Base-by-base conservation (phyloP, 2,888 invertebrate genomes). In the Plemyria rubiginata region DNA sequence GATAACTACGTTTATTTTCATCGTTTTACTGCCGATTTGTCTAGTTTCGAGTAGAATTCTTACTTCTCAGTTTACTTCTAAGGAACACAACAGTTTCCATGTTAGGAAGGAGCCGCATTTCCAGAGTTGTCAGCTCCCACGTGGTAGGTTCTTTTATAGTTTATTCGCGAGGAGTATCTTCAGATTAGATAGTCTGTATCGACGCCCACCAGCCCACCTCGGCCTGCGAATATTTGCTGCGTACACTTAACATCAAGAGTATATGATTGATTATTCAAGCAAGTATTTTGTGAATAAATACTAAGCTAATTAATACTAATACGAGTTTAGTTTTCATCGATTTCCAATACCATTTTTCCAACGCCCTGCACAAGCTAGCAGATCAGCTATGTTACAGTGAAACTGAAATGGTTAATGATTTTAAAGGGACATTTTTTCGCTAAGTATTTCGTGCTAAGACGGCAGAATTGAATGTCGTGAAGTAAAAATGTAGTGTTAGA, bases 161-260 rank as follows among this genome's bases (percentile, higher is more conserved):
- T 90, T 88, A 88, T 84, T 81, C 75, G 78, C 70, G 68, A 65
- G 65, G 66, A 71, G 74, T 90, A 88, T 90, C 88, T 80, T 67
- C 28, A 38, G 70, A 87, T 60, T 52, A 64, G 65, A 75, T 75
- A 63, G 80, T 3, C 76, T 73, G 75, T 82, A 81, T 79, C 77
- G 73, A 74, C 89, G 86, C 89, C 87, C 87, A 87, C 88, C 71
- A 74, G 72, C 75, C 78, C 73, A 77, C 79, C 79, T 72, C 73
- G 73, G 32, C 49, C 71, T 41, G 74, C 71, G 72, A 70, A 70
- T 65, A 68, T 67, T 48, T 52, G 28, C 45, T 7, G 9, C 43
- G 53, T 54, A 46, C 22, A 53, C 13, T 43, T 22, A 13, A 43
- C 15, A 54, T 29, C 22, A 29, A 29, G 13, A 15, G 9, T 45